Percentiles rank a stretch among this genome's conserved stretches.
Evolutionary conservation across 2,888 invertebrate genomes (phyloP).

Genomic region (Rhyacophila evoluta): DNA sequence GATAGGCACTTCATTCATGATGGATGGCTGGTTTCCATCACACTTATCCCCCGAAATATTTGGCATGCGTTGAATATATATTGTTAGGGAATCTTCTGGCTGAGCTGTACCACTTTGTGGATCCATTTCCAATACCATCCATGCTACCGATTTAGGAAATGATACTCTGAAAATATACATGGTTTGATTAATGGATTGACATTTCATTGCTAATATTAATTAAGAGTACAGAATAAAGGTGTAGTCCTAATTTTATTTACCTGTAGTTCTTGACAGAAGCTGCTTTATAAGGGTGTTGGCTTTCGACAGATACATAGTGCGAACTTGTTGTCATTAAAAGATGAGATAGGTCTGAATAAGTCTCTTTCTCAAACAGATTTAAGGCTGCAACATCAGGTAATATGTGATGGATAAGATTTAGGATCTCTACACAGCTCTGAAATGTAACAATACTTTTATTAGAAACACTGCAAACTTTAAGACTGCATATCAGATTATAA

Average conservation of each 20-base stretch:
- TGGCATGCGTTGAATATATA: slow-evolving; percentile 59
- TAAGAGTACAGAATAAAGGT: no score
- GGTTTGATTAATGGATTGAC: no score
- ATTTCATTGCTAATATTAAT: no score
- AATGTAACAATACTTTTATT: slow-evolving; percentile 55
- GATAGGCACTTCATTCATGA: not conserved
- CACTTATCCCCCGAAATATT: not conserved
- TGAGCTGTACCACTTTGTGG: slow-evolving; percentile 92
- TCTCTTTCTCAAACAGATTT: slow-evolving; percentile 74
- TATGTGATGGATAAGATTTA: slow-evolving; percentile 88
- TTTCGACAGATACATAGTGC: slow-evolving; percentile 93
- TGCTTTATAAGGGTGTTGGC: slow-evolving; percentile 96
- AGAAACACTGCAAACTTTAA: not conserved
- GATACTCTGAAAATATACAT: slow-evolving; percentile 77
- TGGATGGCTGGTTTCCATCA: not conserved
- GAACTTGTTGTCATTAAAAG: slow-evolving; percentile 77
- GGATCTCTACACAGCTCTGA: slow-evolving; percentile 86
- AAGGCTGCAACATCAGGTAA: slow-evolving; percentile 89
- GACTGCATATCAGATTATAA: no score
- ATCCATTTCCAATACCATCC: slow-evolving; percentile 95
- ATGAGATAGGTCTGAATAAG: slow-evolving; percentile 58
- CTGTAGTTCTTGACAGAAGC: slow-evolving; percentile 87
- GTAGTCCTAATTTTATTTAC: no score
- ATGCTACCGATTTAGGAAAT: slow-evolving; percentile 89
- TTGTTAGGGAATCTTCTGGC: slow-evolving; percentile 88